phyloP scores from a whole-genome alignment of 1,140 invertebrate species.

The Teleopsis dalmanni region DNA sequence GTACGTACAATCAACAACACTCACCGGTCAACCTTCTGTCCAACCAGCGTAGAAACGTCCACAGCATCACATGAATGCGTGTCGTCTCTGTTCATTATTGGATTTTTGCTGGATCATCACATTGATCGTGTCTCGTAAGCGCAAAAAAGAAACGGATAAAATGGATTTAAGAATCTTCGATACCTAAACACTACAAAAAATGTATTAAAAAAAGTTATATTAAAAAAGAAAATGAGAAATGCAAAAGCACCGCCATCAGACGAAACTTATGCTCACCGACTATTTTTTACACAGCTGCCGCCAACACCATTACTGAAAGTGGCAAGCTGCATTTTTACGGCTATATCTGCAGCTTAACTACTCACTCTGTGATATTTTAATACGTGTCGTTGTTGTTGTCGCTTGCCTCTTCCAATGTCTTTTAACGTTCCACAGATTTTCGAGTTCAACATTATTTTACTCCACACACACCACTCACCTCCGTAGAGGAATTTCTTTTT shows the following conservation, averaged over 20 bases:
- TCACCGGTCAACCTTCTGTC: constrained; percentile 6
- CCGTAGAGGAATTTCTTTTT: too few relatives aligned
- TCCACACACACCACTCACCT: too few relatives aligned
- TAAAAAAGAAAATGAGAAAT: not conserved
- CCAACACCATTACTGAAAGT: constrained; percentile 6
- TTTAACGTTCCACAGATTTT: too few relatives aligned
- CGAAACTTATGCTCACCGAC: not conserved
- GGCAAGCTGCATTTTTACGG: constrained; percentile 9
- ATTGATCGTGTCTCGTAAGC: constrained; percentile 1
- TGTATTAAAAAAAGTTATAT: constrained; percentile 3
- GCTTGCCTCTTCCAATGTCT: too few relatives aligned
- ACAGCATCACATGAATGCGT: constrained; percentile 4
- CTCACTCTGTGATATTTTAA: too few relatives aligned
- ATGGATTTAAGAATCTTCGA: not conserved
- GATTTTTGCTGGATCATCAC: constrained; percentile 10
- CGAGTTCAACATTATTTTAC: too few relatives aligned
- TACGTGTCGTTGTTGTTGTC: too few relatives aligned
- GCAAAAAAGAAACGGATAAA: not conserved
- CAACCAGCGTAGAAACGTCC: constrained; percentile 5
- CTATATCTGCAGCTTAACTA: not conserved
- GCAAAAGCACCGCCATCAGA: not conserved
- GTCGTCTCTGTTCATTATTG: constrained; percentile 8
- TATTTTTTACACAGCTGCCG: not conserved
- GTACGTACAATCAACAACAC: too few relatives aligned
- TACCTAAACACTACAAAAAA: too few relatives aligned